phyloP scores from a whole-genome alignment of 2,113 vertebrate genomes.

The Chloroceryle aenea region DNA sequence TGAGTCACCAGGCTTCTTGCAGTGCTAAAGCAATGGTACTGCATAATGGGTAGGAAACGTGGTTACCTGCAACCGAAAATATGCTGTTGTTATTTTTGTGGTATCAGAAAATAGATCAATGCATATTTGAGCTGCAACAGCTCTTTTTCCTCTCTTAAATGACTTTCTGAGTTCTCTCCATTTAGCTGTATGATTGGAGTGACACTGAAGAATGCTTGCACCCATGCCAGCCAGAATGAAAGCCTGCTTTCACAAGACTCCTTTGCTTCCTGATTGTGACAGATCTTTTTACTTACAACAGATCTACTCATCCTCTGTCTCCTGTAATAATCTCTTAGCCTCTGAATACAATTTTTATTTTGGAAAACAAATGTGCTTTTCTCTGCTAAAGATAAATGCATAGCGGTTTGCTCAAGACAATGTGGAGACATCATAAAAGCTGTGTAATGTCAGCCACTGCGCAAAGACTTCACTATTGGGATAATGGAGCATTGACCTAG shows the following conservation, averaged over 20 bases:
- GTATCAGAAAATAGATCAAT: neutral
- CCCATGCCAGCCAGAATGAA: neutral
- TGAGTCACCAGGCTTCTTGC: neutral
- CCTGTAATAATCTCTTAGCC: neutral
- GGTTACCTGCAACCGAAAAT: neutral
- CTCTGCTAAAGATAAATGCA: neutral
- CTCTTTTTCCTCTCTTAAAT: neutral
- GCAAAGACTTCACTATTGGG: neutral
- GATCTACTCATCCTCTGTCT: neutral
- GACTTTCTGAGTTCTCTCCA: neutral
- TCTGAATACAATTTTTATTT: neutral
- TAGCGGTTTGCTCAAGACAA: neutral
- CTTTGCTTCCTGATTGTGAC: neutral
- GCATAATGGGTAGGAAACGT: neutral
- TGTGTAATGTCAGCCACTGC: neutral
- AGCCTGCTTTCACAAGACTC: neutral
- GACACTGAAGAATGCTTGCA: neutral
- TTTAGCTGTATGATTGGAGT: neutral
- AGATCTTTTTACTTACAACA: neutral
- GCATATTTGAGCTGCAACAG: neutral
- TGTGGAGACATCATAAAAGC: neutral
- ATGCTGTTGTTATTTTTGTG: neutral
- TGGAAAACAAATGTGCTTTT: neutral
- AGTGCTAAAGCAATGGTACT: neutral
- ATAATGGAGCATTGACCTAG: neutral